Evolutionary conservation across 2,113 vertebrate genomes (phyloP), one percentile per base, ranked within the genome.

Genomic region (Prinia subflava): DNA sequence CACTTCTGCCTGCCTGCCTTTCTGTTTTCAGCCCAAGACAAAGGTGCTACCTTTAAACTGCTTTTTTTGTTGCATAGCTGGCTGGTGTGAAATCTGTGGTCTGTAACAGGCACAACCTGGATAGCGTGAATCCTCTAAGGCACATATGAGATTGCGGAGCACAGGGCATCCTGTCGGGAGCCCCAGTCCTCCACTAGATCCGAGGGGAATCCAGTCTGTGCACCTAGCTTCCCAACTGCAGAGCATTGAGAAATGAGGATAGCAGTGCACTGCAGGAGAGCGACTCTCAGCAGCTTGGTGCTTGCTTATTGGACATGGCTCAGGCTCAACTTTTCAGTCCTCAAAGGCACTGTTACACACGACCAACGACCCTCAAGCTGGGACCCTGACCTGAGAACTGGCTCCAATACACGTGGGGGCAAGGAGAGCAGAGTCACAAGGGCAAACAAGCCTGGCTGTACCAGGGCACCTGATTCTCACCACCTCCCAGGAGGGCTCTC

Each of bases 81-180:
- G 96, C 91, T 95, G 96, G 95, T 96, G 91, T 95, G 94, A 92
- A 97, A 95, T 92, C 89, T 7, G 76, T 92, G 74, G 90, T 97
- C 92, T 98, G 86, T 97, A 96, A 92, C 87, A 98, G 96, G 97
- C 97, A 98, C 96, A 96, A 96, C 90, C 91, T 68, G 83, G 90
- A 77, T 90, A 97, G 95, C 78, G 90, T 97, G 97, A 97, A 96
- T 91, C 92, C 94, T 97, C 96, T 96, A 98, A 98, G 98, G 97
- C 97, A 98, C 96, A 69, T 90, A 81, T 76, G 88, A 94, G 87
- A 87, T 53, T 78, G 90, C 0, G 41, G 85, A 97, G 92, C 68
- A 73, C 78, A 73, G 91, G 77, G 87, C 57, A 90, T 44, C 83
- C 76, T 60, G 39, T 46, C 41, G n/a, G 89, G 87, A 96, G 86